Evolutionary conservation across 2,888 invertebrate species (phyloP).

Genomic region (Stenolophus ochropezus): DNA sequence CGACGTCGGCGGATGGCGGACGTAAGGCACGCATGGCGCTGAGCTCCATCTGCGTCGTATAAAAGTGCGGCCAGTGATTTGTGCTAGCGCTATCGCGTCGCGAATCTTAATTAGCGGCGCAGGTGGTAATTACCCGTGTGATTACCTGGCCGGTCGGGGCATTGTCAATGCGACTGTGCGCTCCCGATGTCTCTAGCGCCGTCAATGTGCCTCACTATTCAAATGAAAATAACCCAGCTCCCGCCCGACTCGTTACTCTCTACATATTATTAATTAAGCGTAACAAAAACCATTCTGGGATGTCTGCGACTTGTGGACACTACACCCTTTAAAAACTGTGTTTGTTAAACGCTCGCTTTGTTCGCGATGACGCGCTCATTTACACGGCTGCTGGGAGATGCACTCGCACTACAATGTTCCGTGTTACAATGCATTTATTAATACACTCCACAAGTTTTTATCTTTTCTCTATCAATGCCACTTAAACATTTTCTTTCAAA

Average conservation of each 20-base stretch:
- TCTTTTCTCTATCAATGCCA: not conserved
- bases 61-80: not conserved
- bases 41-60: not conserved
- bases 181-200: slow-evolving; percentile 29
- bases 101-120: slow-evolving; percentile 48
- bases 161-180: slow-evolving; percentile 29
- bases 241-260: slow-evolving; percentile 31
- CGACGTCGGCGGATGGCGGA: not conserved
- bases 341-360: slow-evolving; percentile 47
- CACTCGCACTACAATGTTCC: not conserved
- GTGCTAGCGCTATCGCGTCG: slow-evolving; percentile 42
- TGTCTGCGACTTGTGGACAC: slow-evolving; percentile 14
- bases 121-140: slow-evolving; percentile 49
- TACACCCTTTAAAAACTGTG: slow-evolving; percentile 47
- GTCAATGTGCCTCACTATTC: slow-evolving; percentile 37
- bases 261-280: slow-evolving; percentile 52
- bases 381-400: slow-evolving; percentile 29
- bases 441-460: slow-evolving; percentile 4
- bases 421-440: slow-evolving; percentile 6
- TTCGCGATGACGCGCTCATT: slow-evolving; percentile 30
- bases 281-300: slow-evolving; percentile 47
- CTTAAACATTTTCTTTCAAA: no score
- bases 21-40: not conserved
- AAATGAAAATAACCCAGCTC: slow-evolving; percentile 43
- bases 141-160: slow-evolving; percentile 16